These are phyloP conservation scores for Eulemur rubriventer DNA, from an alignment of 2,797 vertebrate genomes.

Conservation along the genomic window DNA sequence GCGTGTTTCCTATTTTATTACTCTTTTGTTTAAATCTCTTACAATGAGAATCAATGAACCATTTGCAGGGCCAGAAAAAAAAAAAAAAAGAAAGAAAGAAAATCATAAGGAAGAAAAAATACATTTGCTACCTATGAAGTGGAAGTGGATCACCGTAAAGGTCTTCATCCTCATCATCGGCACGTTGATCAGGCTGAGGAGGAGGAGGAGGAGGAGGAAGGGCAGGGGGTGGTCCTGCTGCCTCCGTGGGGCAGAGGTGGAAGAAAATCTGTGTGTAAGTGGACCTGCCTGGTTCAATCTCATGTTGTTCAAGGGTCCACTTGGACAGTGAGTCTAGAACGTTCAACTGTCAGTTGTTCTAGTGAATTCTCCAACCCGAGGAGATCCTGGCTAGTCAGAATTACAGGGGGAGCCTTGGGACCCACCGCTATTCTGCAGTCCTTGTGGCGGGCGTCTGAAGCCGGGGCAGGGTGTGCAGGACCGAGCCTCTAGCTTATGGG, in stretches of 20 bases:
- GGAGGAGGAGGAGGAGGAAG: background rate
- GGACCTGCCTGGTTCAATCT: background rate
- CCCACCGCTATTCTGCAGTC: background rate
- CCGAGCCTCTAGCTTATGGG: background rate
- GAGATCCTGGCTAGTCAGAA: background rate
- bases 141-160: background rate
- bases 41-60: conserved; percentile 43
- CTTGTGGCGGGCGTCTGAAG: background rate
- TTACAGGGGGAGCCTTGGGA: background rate
- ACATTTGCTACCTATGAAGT: background rate
- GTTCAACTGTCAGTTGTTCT: background rate
- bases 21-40: background rate
- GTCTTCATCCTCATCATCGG: background rate
- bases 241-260: background rate
- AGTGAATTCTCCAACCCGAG: background rate
- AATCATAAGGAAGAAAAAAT: background rate
- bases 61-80: background rate
- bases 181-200: background rate
- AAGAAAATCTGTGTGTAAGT: background rate
- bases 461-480: background rate
- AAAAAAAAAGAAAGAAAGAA: background rate
- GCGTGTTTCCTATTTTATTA: background rate
- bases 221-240: background rate
- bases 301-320: background rate
- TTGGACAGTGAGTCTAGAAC: background rate